A percentile compares a stretch with the other conserved stretches of the same genome.
Evolutionary conservation across 2,797 vertebrate species (phyloP).

Genomic region (Alosa sapidissima): DNA sequence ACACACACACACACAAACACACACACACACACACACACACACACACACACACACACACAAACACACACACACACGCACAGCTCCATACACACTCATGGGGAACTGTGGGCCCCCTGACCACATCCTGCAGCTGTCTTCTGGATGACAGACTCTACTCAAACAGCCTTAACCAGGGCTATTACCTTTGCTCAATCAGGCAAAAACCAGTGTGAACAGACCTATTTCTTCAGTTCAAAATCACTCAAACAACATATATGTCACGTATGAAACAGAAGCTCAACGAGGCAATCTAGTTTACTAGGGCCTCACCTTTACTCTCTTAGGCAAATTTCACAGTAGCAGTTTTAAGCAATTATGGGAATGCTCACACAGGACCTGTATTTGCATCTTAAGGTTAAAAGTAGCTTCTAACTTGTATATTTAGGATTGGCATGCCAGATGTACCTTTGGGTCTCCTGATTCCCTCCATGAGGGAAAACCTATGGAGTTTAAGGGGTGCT

Average conservation of each 20-base stretch:
- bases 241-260: background rate
- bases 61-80: too few relatives aligned
- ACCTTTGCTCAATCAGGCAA: constrained; percentile 41
- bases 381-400: background rate
- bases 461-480: too few relatives aligned
- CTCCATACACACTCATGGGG: constrained; percentile 33
- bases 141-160: constrained; percentile 60
- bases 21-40: constrained; percentile 21
- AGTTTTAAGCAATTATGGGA: background rate
- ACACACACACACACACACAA: too few relatives aligned
- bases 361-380: background rate
- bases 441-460: too few relatives aligned
- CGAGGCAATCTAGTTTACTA: background rate
- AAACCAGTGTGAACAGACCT: constrained; percentile 28
- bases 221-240: background rate
- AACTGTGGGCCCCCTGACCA: constrained; percentile 50
- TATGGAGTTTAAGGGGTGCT: too few relatives aligned
- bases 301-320: background rate
- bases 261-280: background rate
- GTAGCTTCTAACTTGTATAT: too few relatives aligned
- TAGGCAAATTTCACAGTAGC: background rate
- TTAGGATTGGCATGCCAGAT: too few relatives aligned
- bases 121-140: constrained; percentile 68
- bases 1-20: constrained; percentile 25
- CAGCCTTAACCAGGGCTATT: constrained; percentile 45